These are phyloP conservation scores for Arctocebus calabarensis DNA, from an alignment of 2,797 vertebrate species.

Conservation along the genomic window DNA sequence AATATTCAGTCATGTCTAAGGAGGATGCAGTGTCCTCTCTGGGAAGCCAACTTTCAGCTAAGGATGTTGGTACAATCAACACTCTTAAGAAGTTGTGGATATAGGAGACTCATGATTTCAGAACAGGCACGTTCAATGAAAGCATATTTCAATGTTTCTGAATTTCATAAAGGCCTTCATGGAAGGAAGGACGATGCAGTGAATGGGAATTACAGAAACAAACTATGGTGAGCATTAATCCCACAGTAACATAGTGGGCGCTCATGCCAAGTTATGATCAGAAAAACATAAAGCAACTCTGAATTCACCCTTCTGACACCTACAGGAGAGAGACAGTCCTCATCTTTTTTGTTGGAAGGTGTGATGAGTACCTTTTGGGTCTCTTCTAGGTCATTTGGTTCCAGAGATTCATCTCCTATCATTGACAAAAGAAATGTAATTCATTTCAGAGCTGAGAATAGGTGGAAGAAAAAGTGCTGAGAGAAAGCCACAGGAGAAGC, in stretches of 20 bases:
- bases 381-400: not conserved
- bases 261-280: not conserved
- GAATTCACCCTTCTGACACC: not conserved
- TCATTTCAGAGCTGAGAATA: not conserved
- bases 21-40: not conserved
- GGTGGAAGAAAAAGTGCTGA: not conserved
- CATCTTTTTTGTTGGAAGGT: slow-evolving; percentile 59
- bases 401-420: not conserved
- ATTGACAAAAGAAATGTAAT: slow-evolving; percentile 50
- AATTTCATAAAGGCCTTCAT: not conserved
- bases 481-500: not conserved
- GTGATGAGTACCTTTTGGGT: not conserved
- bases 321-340: not conserved
- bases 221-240: not conserved
- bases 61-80: not conserved
- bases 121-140: not conserved
- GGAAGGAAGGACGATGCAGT: not conserved
- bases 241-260: not conserved
- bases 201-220: not conserved
- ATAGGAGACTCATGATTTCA: not conserved
- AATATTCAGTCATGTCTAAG: not conserved
- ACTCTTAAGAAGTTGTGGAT: not conserved
- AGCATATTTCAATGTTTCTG: not conserved
- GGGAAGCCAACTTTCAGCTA: not conserved
- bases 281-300: not conserved